A percentile compares a stretch with the other conserved stretches of the same genome.
Conservation (phyloP, 2,797 vertebrate genomes). For the Sternarchorhynchus goeldii region DNA sequence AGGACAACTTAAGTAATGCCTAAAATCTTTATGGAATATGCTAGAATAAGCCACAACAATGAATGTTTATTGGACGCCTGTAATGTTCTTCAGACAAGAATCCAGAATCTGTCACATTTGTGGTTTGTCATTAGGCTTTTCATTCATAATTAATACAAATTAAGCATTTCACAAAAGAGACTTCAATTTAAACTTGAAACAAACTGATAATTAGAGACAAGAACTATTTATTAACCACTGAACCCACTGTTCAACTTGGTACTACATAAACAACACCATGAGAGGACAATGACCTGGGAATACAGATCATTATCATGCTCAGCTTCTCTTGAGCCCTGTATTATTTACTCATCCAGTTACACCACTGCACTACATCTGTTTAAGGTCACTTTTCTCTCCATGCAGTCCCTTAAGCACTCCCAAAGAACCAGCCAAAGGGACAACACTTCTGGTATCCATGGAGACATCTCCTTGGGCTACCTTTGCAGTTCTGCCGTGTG, state of each 20-base stretch:
- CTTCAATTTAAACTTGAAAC: neutral
- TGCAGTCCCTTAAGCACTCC: conserved; percentile 28
- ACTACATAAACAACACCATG: neutral
- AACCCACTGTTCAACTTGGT: conserved; percentile 19
- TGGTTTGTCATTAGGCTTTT: too few relatives aligned
- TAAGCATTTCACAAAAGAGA: too few relatives aligned
- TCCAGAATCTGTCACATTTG: too few relatives aligned
- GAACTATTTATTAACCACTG: conserved; percentile 36
- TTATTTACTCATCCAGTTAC: conserved; percentile 54
- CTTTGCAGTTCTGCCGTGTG: conserved; percentile 10
- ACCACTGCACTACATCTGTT: conserved; percentile 29
- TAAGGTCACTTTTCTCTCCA: conserved; percentile 18
- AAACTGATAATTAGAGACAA: conserved; percentile 35
- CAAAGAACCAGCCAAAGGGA: conserved; percentile 23
- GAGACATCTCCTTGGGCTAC: conserved; percentile 32
- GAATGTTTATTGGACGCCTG: too few relatives aligned
- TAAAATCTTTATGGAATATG: too few relatives aligned
- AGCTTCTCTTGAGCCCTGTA: conserved; percentile 39
- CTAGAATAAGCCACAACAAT: too few relatives aligned
- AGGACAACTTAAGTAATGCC: too few relatives aligned
- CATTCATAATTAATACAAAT: too few relatives aligned
- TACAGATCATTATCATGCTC: conserved; percentile 37
- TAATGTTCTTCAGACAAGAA: too few relatives aligned
- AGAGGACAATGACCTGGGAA: conserved; percentile 40
- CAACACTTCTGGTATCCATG: conserved; percentile 45